These are phyloP conservation scores for Gasteruption jaculator DNA, from an alignment of 2,888 invertebrate genomes.

Conservation along the genomic window DNA sequence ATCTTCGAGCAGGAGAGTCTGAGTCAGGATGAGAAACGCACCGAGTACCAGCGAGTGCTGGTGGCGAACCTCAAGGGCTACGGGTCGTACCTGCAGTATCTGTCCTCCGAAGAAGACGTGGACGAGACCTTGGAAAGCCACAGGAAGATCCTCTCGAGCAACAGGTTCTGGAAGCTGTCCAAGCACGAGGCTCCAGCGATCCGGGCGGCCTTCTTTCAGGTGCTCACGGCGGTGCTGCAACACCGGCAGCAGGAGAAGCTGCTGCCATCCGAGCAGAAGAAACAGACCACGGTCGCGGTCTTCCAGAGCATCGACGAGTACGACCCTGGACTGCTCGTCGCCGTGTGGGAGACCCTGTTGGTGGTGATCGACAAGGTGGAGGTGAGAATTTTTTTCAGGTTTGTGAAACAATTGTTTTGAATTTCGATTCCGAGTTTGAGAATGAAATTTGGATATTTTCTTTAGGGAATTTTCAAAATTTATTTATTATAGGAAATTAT, in stretches of 20 bases:
- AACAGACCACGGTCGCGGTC: constrained; percentile 57
- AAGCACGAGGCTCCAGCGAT: constrained; percentile 56
- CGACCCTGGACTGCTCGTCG: constrained; percentile 63
- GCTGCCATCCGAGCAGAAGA: constrained; percentile 55
- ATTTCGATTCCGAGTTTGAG: too few species aligned
- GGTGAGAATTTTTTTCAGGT: too few species aligned
- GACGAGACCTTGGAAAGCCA: constrained; percentile 56
- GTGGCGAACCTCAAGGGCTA: constrained; percentile 65
- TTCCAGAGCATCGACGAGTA: constrained; percentile 66
- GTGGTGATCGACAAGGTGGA: constrained; percentile 58
- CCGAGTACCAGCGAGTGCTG: constrained; percentile 62
- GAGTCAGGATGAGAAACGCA: too few species aligned
- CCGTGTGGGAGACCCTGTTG: constrained; percentile 73
- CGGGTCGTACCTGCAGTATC: constrained; percentile 59
- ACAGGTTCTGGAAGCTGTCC: constrained; percentile 71
- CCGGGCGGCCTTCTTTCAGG: constrained; percentile 66
- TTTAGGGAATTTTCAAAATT: too few species aligned
- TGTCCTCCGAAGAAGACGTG: constrained; percentile 54
- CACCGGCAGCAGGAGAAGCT: constrained; percentile 56
- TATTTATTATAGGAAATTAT: too few species aligned
- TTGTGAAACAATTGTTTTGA: too few species aligned
- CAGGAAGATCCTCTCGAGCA: constrained; percentile 56
- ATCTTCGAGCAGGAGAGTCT: too few species aligned
- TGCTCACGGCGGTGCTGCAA: constrained; percentile 61
- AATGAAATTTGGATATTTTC: too few species aligned